phyloP scores from a whole-genome alignment of 2,888 invertebrate species.

The Folsomia manolachei region DNA sequence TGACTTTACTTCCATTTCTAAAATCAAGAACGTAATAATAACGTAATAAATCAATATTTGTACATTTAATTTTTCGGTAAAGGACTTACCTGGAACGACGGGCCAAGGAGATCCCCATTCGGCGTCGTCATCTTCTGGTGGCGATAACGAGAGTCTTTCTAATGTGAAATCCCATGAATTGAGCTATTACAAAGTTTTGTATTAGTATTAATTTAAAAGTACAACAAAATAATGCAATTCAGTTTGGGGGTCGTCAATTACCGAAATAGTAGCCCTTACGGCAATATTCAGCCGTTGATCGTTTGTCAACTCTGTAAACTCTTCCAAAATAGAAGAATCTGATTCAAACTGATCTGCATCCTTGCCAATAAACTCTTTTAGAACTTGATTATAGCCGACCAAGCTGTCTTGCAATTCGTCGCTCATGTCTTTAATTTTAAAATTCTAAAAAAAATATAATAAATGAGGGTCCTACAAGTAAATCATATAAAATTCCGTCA shows the following conservation, averaged over 20 bases:
- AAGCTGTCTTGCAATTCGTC: neutral
- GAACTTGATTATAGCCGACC: neutral
- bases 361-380: neutral
- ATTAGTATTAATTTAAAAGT: no score
- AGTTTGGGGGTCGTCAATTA: no score
- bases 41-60: neutral
- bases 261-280: neutral
- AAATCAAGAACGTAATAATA: neutral
- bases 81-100: neutral
- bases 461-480: no score
- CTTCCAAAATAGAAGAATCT: neutral
- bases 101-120: neutral
- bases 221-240: no score
- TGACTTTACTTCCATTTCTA: no score
- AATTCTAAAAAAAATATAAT: neutral
- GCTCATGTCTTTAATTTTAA: neutral
- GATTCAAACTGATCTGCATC: neutral
- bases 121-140: neutral
- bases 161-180: no score
- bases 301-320: neutral
- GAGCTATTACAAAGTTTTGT: no score
- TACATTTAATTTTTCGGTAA: neutral
- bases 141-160: no score
- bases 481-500: no score
- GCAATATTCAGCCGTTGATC: neutral